phyloP scores from a whole-genome alignment of 2,113 vertebrate species.

The Cephalopterus ornatus region DNA sequence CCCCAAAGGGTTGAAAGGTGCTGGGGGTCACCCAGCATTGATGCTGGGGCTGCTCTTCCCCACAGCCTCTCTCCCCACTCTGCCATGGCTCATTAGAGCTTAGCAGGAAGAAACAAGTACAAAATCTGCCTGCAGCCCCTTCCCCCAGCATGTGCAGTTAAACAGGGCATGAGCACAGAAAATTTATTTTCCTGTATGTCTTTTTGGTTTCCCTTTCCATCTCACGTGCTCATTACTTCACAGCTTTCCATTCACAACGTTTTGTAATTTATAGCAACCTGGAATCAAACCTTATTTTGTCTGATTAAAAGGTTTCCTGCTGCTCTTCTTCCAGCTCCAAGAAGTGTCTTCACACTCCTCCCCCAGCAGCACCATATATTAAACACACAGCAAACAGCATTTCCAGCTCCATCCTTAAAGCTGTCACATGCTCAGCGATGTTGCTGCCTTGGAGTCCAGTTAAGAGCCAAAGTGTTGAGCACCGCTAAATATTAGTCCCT shows the following conservation, averaged over 20 bases:
- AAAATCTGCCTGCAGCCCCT: constrained; percentile 9
- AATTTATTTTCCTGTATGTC: neutral
- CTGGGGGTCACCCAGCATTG: neutral
- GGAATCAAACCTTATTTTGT: constrained; percentile 44
- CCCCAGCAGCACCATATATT: neutral
- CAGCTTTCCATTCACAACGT: neutral
- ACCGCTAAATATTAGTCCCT: neutral
- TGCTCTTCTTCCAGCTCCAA: constrained; percentile 21
- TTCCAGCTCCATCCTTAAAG: neutral
- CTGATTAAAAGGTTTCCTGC: constrained; percentile 24
- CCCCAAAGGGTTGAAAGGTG: neutral
- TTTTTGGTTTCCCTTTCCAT: neutral
- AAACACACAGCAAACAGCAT: neutral
- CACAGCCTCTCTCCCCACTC: neutral
- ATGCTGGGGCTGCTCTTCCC: neutral
- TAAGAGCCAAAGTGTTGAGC: neutral
- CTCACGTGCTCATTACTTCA: neutral
- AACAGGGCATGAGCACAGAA: neutral
- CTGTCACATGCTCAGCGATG: accelerated
- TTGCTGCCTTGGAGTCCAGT: neutral
- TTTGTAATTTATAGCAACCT: constrained; percentile 38
- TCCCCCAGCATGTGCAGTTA: neutral
- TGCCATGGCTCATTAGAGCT: neutral
- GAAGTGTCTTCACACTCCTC: constrained; percentile 10
- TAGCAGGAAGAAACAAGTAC: neutral